These are phyloP conservation scores for Candidula unifasciata DNA, from an alignment of 2,888 invertebrate species.

Conservation along the genomic window DNA sequence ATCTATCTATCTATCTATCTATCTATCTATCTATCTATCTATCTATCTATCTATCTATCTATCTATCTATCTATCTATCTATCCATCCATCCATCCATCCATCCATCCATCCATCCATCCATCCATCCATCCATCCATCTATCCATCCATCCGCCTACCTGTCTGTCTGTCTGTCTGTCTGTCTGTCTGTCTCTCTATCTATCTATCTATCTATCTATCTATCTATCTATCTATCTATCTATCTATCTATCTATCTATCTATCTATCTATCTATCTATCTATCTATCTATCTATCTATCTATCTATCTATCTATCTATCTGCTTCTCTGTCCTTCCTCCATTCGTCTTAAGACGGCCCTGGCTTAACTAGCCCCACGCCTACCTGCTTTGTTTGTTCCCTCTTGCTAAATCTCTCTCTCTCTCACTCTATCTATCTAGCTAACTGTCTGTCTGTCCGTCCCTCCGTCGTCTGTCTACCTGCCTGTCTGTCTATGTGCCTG, in stretches of 20 bases:
- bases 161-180: conserved; percentile 31
- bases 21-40: no score
- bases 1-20: no score
- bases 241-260: conserved; percentile 17
- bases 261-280: conserved; percentile 5
- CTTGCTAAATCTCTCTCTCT: conserved; percentile 10
- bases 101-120: no score
- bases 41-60: no score
- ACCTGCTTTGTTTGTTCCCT: no score
- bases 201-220: conserved; percentile 14
- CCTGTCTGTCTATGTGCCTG: no score
- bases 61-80: no score
- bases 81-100: no score
- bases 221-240: neutral
- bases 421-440: neutral
- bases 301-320: neutral
- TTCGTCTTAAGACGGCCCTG: no score
- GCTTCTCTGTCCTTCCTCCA: no score
- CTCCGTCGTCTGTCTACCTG: neutral
- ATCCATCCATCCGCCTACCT: neutral
- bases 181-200: conserved; percentile 26
- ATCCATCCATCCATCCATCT: neutral
- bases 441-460: conserved; percentile 3
- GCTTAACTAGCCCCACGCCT: no score
- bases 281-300: neutral